Evolutionary conservation across 2,888 invertebrate species (phyloP), one percentile per base, ranked within the genome.

Genomic region (Eurytoma californica): DNA sequence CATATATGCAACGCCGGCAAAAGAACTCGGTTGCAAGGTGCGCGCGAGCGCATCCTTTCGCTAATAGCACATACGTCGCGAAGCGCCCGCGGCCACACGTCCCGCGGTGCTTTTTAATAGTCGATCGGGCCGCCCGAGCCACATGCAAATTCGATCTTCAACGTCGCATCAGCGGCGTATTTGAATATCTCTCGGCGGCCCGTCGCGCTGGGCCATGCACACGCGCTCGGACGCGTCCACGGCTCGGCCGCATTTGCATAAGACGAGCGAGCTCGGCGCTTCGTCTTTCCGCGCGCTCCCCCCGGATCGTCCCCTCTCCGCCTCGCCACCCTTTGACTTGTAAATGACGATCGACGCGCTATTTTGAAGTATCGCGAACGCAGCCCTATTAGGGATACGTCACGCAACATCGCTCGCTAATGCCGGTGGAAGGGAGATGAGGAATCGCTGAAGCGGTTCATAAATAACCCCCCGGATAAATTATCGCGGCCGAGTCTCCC

Each of bases 141-240:
- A 28, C 24, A 73, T 79, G 78, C 53, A 69, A 74, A 79, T 79
- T 68, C 73, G 57, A 63, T 79, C 69, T 61, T 73, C 73, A 74
- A 73, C 18, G 47, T 30, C 51, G 51, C 53, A 18, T 24, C 39
- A 39, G 68, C 63, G 47, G 9, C 28, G 9, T 14, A 14, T 79
- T 69, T 79, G 78, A 73, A 79, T 73, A 69, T 57, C 57, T 63
- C 14, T 67, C 47, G 65, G 69, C 69, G 28, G 18, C 20, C 2
- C 57, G 12, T 20, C 3, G 18, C 20, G 18, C 18, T 9, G 18
- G 20, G 57, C 20, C 57, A 20, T 9, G 57, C 28, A 51, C 65
- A n/a, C n/a, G 30, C 47, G 13, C 18, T 5, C 20, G 63, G 20
- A 0, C 7, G 57, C 51, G 28, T 4, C 18, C 4, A 39, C 30